phyloP scores from a whole-genome alignment of 2,888 invertebrate genomes.

The Amaurobius ferox region DNA sequence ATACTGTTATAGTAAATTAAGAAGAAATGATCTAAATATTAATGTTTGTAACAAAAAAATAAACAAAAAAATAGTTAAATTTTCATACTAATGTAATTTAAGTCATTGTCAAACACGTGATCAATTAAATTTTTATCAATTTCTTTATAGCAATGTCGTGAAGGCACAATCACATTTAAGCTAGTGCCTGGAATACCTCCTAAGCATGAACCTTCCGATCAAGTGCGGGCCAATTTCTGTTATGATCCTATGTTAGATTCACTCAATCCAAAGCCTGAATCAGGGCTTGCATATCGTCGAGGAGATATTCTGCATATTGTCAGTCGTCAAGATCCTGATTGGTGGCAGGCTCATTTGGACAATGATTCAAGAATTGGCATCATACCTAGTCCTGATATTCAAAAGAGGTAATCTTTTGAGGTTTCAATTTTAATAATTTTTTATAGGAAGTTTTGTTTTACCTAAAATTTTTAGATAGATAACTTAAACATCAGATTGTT shows the following conservation, averaged over 20 bases:
- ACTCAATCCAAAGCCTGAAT: conserved; percentile 97
- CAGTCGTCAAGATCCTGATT: conserved; percentile 89
- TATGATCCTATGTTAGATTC: conserved; percentile 91
- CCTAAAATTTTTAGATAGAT: no score
- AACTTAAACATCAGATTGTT: no score
- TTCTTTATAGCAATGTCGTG: conserved; percentile 89
- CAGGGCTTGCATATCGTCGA: conserved; percentile 92
- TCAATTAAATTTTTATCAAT: no score
- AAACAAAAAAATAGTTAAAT: no score
- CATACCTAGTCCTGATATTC: conserved; percentile 94
- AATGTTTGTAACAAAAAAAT: no score
- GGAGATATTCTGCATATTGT: conserved; percentile 97
- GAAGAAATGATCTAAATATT: no score
- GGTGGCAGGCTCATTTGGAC: conserved; percentile 80
- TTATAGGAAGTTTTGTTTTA: no score
- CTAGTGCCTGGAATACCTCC: conserved; percentile 86
- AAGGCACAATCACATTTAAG: conserved; percentile 97
- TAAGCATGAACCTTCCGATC: conserved; percentile 87
- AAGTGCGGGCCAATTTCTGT: conserved; percentile 93
- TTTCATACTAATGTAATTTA: no score
- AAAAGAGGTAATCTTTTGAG: conserved; percentile 80
- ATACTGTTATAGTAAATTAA: no score
- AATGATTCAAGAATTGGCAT: conserved; percentile 86
- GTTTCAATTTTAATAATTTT: no score
- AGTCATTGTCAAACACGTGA: no score